Base-by-base conservation (phyloP, 64 coral and sea anemone species). In the Cladopsammia gracilis region DNA sequence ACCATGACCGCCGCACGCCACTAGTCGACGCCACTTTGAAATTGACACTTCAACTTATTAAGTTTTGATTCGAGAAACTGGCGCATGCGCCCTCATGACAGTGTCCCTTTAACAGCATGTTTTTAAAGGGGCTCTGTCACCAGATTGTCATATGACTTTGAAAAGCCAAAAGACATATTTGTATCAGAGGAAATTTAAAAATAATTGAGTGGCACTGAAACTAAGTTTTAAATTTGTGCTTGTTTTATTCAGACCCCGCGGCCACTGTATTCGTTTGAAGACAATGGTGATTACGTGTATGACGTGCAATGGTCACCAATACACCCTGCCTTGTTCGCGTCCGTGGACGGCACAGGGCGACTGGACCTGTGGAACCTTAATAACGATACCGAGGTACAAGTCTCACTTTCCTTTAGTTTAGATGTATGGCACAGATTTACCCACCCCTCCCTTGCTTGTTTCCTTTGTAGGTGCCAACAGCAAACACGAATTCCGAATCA, bases 221-320 rank as follows among this genome's bases (percentile, higher is more conserved):
- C 11, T 87, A 4, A 13, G 12, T 86, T 47, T 62, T 57, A 16
- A 26, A 22, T 43, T 0, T 57, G n/a, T 64, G 14, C 49, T n/a
- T 54, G 2, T 42, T 62, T 58, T 53, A 52, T 90, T 48, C 70
- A 99, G 98, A 99, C 92, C 76, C 91, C 90, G 13, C 91, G 91
- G 7, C 98, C 98, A 23, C 68, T 96, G 53, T 99, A 94, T 58
- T 99, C 98, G 16, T 99, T 99, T 78, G 98, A 99, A 85, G 94
- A 99, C 70, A 99, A 96, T 86, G 98, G 98, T 43, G 98, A 99
- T 76, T 99, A 99, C 10, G 90, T 99, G 3, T 99, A 99, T 82
- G 98, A 99, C 58, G 98, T 99, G 3, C 94, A 99, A 83, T 99
- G 98, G 98, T 99, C 98, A 73, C 98, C 98, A 82, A 96, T 99